Conservation (phyloP, 2,888 invertebrate genomes). For the Aleiodes leptofemur region DNA sequence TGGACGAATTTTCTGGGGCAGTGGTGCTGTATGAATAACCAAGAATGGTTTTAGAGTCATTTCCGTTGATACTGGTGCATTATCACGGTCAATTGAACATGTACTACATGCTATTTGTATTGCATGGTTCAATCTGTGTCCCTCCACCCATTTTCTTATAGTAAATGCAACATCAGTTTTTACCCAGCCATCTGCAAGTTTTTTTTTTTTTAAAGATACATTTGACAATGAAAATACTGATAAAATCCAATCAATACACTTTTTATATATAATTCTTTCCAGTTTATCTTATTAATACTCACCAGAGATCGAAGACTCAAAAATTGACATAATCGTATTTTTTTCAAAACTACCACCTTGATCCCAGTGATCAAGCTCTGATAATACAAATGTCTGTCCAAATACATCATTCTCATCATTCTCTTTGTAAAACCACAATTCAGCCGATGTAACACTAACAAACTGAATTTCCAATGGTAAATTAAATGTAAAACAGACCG, state of each 20-base stretch:
- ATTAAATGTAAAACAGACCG: constrained; percentile 86
- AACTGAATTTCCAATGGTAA: constrained; percentile 85
- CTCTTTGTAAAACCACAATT: constrained; percentile 88
- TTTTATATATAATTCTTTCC: background rate
- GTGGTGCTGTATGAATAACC: constrained; percentile 86
- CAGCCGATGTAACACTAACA: constrained; percentile 85
- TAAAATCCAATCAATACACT: background rate
- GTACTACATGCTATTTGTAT: constrained; percentile 88
- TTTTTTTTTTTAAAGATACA: background rate
- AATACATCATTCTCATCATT: constrained; percentile 80
- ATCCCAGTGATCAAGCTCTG: constrained; percentile 88
- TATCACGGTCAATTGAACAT: constrained; percentile 80
- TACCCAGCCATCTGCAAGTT: constrained; percentile 85
- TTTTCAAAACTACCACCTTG: constrained; percentile 82
- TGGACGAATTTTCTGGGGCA: constrained; percentile 80
- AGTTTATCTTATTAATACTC: constrained; percentile 18
- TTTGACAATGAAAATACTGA: background rate
- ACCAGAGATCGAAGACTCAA: constrained; percentile 85
- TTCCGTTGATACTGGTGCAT: constrained; percentile 83
- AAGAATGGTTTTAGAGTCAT: constrained; percentile 85
- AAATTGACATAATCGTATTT: constrained; percentile 87
- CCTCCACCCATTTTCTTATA: constrained; percentile 86
- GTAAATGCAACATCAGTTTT: constrained; percentile 87
- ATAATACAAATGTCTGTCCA: constrained; percentile 86
- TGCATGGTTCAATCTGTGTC: constrained; percentile 81